Percentiles rank a stretch among this genome's conserved stretches.
Evolutionary conservation across 2,113 vertebrate species (phyloP).

Genomic region (Phoenicopterus ruber): DNA sequence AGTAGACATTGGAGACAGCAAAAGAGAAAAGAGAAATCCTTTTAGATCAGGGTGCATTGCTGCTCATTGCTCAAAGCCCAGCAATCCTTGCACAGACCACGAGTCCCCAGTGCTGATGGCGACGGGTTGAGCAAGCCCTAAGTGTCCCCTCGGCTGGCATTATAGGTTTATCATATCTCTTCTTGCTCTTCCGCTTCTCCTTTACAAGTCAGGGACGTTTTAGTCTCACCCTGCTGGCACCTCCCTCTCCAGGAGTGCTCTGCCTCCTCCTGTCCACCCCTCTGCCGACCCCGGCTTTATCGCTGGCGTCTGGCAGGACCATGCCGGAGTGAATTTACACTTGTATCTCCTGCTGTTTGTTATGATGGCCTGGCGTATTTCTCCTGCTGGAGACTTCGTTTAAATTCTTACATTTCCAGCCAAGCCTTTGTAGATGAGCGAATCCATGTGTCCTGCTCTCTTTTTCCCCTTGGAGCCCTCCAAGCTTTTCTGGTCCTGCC

Average conservation of each 20-base stretch:
- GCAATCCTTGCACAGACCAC: neutral
- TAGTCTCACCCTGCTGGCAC: neutral
- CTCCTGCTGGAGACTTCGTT: neutral
- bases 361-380: neutral
- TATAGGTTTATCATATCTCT: neutral
- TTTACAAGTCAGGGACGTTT: neutral
- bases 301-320: neutral
- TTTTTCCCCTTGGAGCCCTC: neutral
- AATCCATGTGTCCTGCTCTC: neutral
- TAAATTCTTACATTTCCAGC: neutral
- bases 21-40: neutral
- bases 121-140: neutral
- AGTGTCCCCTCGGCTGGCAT: neutral
- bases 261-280: neutral
- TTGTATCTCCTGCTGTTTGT: slow-evolving; percentile 9
- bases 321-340: neutral
- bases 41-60: neutral
- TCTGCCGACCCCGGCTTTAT: neutral
- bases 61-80: neutral
- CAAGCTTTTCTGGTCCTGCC: neutral
- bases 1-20: neutral
- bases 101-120: neutral
- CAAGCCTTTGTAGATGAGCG: slow-evolving; percentile 21
- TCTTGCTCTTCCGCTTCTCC: neutral
- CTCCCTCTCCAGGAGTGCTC: neutral